These are phyloP conservation scores for Cnemophilus loriae DNA, from an alignment of 2,113 vertebrate species.

Conservation along the genomic window DNA sequence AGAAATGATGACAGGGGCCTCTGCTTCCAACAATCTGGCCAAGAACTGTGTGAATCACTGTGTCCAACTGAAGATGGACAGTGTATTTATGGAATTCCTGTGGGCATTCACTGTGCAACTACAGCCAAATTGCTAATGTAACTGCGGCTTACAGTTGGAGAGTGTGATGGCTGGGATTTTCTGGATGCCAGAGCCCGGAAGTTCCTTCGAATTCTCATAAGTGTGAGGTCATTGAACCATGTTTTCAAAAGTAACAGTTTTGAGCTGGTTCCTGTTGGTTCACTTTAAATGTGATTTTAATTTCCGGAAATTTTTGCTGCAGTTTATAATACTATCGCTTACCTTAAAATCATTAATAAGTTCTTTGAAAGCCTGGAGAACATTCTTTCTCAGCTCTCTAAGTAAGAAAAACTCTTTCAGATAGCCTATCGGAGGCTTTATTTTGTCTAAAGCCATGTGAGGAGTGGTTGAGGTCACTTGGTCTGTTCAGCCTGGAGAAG, in stretches of 20 bases:
- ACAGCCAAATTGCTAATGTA: constrained; percentile 57
- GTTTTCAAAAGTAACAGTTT: neutral
- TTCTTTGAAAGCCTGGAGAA: neutral
- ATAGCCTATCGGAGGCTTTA: neutral
- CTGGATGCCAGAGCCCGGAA: neutral
- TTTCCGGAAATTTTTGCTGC: neutral
- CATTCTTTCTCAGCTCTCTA: neutral
- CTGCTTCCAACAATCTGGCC: constrained; percentile 60
- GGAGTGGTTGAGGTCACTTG: neutral
- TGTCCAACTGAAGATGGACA: constrained; percentile 36
- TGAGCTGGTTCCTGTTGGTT: neutral
- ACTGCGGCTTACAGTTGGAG: constrained; percentile 21
- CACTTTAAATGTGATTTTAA: neutral
- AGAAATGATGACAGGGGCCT: constrained; percentile 63
- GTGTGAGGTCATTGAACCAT: neutral
- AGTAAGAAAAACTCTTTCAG: neutral
- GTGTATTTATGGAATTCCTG: constrained; percentile 44
- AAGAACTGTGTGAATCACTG: constrained; percentile 34
- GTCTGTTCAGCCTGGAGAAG: neutral
- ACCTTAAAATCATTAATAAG: neutral
- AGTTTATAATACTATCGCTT: neutral
- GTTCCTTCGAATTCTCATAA: neutral
- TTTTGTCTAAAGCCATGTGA: neutral
- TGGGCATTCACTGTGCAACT: constrained; percentile 18
- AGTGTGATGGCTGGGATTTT: constrained; percentile 9